These are phyloP conservation scores for Lepus townsendii DNA, from an alignment of 2,797 vertebrate species.

Conservation along the genomic window DNA sequence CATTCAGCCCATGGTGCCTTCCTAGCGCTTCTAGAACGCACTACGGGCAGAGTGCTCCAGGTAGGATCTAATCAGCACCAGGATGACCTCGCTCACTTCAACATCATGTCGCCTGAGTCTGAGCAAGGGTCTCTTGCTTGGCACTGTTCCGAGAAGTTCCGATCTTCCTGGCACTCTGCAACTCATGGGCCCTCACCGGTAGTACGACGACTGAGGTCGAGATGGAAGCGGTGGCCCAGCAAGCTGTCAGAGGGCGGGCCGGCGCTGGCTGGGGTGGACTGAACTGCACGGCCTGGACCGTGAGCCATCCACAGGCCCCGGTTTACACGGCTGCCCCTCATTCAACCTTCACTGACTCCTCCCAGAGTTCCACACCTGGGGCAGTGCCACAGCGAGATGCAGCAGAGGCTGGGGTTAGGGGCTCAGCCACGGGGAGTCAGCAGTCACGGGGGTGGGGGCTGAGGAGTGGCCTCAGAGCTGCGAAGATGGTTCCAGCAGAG, in stretches of 20 bases:
- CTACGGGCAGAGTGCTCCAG: neutral
- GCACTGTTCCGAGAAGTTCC: conserved; percentile 1
- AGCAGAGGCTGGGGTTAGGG: neutral
- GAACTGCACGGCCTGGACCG: neutral
- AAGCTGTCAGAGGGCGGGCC: neutral
- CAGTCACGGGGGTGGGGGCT: no score
- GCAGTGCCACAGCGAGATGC: neutral
- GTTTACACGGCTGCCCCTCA: neutral
- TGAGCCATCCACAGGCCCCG: neutral
- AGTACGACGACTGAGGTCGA: neutral
- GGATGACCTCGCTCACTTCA: neutral
- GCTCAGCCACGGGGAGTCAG: neutral
- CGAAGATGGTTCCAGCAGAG: neutral
- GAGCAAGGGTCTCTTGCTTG: neutral
- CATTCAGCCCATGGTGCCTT: neutral
- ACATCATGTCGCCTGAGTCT: neutral
- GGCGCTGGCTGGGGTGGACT: neutral
- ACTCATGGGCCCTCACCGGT: neutral
- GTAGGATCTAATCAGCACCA: neutral
- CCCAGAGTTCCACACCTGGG: neutral
- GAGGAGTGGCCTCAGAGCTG: neutral
- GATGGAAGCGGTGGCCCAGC: neutral
- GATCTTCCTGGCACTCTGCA: neutral
- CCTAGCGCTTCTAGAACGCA: neutral
- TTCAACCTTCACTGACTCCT: neutral